Percentiles rank a stretch among this genome's conserved stretches.
phyloP scores from a whole-genome alignment of 1,140 invertebrate species.

The Drosophila elegans region DNA sequence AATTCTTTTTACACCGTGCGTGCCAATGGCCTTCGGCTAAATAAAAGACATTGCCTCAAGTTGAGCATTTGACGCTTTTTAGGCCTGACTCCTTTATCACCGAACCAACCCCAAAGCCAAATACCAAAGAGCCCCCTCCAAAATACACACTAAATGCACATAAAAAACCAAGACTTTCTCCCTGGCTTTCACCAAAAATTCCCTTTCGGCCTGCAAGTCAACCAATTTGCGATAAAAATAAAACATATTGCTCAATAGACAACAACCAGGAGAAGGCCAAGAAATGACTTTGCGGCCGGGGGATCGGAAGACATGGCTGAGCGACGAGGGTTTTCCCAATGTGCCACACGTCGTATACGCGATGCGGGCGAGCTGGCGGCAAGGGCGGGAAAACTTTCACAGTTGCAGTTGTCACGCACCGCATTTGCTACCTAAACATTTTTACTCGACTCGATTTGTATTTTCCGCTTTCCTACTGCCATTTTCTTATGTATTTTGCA shows the following conservation, averaged over 20 bases:
- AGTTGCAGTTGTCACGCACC: slow-evolving; percentile 76
- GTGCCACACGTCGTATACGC: slow-evolving; percentile 67
- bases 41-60: slow-evolving; percentile 63
- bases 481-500: slow-evolving; percentile 25
- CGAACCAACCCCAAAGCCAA: background rate
- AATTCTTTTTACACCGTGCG: slow-evolving; percentile 44
- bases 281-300: background rate
- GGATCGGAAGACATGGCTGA: background rate
- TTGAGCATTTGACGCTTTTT: slow-evolving; percentile 53
- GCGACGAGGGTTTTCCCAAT: slow-evolving; percentile 17
- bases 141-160: slow-evolving; percentile 52
- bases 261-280: slow-evolving; percentile 45
- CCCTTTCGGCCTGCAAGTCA: slow-evolving; percentile 55
- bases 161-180: slow-evolving; percentile 45
- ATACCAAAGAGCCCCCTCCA: background rate
- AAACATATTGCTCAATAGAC: slow-evolving; percentile 79
- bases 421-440: slow-evolving; percentile 72
- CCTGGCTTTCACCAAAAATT: slow-evolving; percentile 8
- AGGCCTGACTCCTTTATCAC: slow-evolving; percentile 57
- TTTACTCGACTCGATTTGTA: slow-evolving; percentile 38
- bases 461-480: slow-evolving; percentile 8
- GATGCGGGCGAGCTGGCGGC: slow-evolving; percentile 24
- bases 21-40: slow-evolving; percentile 58
- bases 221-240: slow-evolving; percentile 82
- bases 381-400: slow-evolving; percentile 50